phyloP scores from a whole-genome alignment of 2,797 vertebrate species.

The Discoglossus pictus region DNA sequence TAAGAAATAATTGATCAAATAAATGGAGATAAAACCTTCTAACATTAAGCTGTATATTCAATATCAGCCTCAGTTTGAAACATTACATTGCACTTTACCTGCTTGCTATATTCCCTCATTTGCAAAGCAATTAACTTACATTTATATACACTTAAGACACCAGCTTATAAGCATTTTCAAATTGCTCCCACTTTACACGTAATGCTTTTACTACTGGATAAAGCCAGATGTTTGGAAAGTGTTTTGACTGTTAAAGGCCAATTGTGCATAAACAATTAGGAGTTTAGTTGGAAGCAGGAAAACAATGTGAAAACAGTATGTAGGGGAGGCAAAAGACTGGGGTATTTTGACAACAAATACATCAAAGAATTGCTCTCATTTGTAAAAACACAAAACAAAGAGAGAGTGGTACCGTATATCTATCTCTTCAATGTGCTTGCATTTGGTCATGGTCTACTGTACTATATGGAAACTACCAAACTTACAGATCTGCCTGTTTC shows the following conservation, averaged over 20 bases:
- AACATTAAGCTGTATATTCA: not conserved
- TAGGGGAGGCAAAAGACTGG: no score
- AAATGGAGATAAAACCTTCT: not conserved
- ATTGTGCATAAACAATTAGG: slow-evolving; percentile 13
- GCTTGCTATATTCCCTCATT: not conserved
- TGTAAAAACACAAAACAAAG: no score
- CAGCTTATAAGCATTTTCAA: slow-evolving; percentile 7
- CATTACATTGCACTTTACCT: not conserved
- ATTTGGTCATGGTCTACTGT: no score
- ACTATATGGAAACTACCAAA: no score
- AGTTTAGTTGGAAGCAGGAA: slow-evolving; percentile 14
- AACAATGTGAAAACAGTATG: not conserved
- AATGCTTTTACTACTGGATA: slow-evolving; percentile 5
- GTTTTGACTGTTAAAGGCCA: slow-evolving; percentile 9
- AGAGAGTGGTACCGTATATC: no score
- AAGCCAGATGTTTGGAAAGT: slow-evolving; percentile 10
- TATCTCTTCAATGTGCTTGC: no score
- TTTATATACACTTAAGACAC: slow-evolving; percentile 11
- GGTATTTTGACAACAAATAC: no score
- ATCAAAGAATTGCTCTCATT: no score
- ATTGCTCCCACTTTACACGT: slow-evolving; percentile 19
- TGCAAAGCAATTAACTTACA: slow-evolving; percentile 25
- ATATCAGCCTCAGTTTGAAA: slow-evolving; percentile 1
- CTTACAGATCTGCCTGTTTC: no score
- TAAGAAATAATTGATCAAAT: no score